These are phyloP conservation scores for Ectemnius continuus DNA, from an alignment of 2,888 invertebrate species.

Conservation along the genomic window DNA sequence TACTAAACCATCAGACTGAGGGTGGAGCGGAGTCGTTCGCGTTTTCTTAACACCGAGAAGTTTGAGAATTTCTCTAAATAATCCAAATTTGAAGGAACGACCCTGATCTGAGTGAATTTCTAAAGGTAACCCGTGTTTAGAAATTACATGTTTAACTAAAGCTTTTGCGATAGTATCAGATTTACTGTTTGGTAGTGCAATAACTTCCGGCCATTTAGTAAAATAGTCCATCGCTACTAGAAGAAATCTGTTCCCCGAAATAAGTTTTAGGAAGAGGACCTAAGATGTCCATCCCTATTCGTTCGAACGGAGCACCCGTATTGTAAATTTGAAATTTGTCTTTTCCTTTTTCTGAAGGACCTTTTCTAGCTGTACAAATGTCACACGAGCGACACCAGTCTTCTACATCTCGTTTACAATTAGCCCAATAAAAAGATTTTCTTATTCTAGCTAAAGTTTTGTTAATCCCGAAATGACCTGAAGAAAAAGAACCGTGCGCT, in stretches of 20 bases:
- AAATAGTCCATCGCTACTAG: neutral
- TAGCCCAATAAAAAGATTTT: neutral
- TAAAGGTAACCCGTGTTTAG: neutral
- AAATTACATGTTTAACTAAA: neutral
- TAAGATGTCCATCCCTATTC: neutral
- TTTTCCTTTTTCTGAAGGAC: neutral
- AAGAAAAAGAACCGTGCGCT: neutral
- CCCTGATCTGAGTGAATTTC: neutral
- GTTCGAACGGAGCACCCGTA: neutral
- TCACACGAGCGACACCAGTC: neutral
- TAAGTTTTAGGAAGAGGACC: neutral
- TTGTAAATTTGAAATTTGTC: slow-evolving; percentile 4
- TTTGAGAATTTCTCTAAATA: neutral
- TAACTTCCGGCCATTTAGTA: neutral
- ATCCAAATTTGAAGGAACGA: neutral
- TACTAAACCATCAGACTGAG: too few species aligned
- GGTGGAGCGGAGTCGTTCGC: neutral
- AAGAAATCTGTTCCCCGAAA: neutral
- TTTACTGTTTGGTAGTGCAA: neutral
- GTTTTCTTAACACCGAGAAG: slow-evolving; percentile 1
- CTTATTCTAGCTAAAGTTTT: neutral
- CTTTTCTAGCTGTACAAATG: neutral
- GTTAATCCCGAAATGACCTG: neutral
- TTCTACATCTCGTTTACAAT: neutral
- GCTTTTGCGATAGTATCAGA: neutral